Conservation (phyloP, 2,888 invertebrate genomes). For the Caenorhabditis zanzibari region DNA sequence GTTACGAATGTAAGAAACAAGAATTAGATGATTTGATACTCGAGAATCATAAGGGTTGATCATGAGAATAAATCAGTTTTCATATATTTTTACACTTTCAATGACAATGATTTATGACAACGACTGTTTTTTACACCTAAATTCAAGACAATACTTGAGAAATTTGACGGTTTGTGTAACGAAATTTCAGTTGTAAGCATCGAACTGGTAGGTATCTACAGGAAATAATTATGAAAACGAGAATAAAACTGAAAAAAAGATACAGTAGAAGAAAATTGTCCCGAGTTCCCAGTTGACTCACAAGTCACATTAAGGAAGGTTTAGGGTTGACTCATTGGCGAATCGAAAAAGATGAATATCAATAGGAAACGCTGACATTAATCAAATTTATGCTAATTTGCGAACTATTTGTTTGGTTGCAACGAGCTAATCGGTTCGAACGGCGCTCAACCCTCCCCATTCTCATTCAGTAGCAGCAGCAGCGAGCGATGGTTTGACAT, state of each 20-base stretch:
- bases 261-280: too few species aligned
- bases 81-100: neutral
- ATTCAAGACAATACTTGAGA: slow-evolving; percentile 10
- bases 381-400: slow-evolving; percentile 63
- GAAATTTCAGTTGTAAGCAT: neutral
- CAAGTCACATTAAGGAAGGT: neutral
- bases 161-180: neutral
- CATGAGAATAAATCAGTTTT: slow-evolving; percentile 26
- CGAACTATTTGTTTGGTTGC: slow-evolving; percentile 52
- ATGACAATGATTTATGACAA: slow-evolving; percentile 3
- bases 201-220: too few species aligned
- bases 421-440: slow-evolving; percentile 61
- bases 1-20: neutral
- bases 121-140: slow-evolving; percentile 16
- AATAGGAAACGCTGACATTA: slow-evolving; percentile 50
- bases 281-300: too few species aligned
- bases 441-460: slow-evolving; percentile 10
- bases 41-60: slow-evolving; percentile 18
- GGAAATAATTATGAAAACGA: too few species aligned
- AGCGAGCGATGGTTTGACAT: slow-evolving; percentile 41
- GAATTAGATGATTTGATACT: slow-evolving; percentile 10
- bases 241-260: too few species aligned
- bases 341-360: slow-evolving; percentile 33
- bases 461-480: slow-evolving; percentile 8
- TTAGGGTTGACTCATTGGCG: neutral